Evolutionary conservation across 2,888 invertebrate species (phyloP).

Genomic region (Ornithoptera priamus): DNA sequence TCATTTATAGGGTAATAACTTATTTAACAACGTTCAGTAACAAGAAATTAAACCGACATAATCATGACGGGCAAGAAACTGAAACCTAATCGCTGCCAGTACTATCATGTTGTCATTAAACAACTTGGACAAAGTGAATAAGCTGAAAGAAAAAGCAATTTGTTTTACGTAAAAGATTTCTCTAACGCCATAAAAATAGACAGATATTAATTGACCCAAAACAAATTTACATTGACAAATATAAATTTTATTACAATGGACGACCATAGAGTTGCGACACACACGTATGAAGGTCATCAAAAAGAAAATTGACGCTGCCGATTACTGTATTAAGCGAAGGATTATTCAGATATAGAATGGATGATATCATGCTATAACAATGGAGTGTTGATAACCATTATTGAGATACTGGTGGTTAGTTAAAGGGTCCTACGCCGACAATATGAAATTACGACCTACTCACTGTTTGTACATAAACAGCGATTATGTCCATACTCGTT

Average conservation of each 20-base stretch:
- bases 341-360: slow-evolving; percentile 39
- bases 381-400: slow-evolving; percentile 52
- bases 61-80: slow-evolving; percentile 1
- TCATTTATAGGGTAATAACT: no score
- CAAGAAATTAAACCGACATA: neutral
- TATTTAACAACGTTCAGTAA: neutral
- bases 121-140: neutral
- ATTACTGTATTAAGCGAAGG: slow-evolving; percentile 36
- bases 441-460: slow-evolving; percentile 68
- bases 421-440: slow-evolving; percentile 58
- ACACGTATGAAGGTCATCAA: slow-evolving; percentile 25
- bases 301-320: slow-evolving; percentile 36
- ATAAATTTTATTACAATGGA: slow-evolving; percentile 15
- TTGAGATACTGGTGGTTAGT: slow-evolving; percentile 53
- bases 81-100: slow-evolving; percentile 4
- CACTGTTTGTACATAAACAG: slow-evolving; percentile 61
- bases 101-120: slow-evolving; percentile 1
- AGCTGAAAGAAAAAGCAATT: slow-evolving; percentile 3
- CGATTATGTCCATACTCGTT: slow-evolving; percentile 63
- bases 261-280: slow-evolving; percentile 13
- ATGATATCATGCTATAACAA: slow-evolving; percentile 38
- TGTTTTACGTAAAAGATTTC: neutral
- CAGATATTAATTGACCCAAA: slow-evolving; percentile 2
- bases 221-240: slow-evolving; percentile 7
- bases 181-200: neutral